Evolutionary conservation across 2,113 vertebrate species (phyloP).

Genomic region (Isurus oxyrinchus): DNA sequence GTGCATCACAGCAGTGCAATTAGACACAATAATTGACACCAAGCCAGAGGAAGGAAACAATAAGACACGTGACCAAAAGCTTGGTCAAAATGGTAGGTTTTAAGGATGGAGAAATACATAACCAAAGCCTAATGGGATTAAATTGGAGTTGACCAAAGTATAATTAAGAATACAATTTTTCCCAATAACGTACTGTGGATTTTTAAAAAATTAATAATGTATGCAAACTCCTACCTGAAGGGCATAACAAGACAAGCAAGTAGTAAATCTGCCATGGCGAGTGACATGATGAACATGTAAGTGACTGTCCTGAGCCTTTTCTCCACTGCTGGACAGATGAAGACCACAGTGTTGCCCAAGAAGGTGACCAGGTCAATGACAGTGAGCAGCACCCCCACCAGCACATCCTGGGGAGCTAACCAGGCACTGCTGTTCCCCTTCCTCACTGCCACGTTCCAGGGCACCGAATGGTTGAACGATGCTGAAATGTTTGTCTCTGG

Average conservation of each 20-base stretch:
- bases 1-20: neutral
- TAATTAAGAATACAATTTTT: neutral
- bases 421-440: constrained; percentile 33
- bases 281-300: constrained; percentile 62
- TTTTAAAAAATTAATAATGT: neutral
- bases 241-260: constrained; percentile 62
- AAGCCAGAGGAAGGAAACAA: neutral
- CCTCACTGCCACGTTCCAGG: constrained; percentile 43
- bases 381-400: constrained; percentile 48
- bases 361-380: constrained; percentile 55
- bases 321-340: constrained; percentile 55
- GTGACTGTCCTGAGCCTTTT: constrained; percentile 55
- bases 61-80: neutral
- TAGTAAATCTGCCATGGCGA: constrained; percentile 56
- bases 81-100: neutral
- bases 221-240: constrained; percentile 52
- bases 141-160: neutral
- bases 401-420: constrained; percentile 46
- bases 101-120: neutral
- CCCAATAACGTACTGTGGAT: neutral
- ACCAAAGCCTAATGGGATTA: neutral
- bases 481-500: constrained; percentile 45
- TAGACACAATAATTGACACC: neutral
- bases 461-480: constrained; percentile 47
- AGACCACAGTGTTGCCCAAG: constrained; percentile 53